These are phyloP conservation scores for Menidia beryllina DNA, from an alignment of 2,113 vertebrate species.

Conservation along the genomic window DNA sequence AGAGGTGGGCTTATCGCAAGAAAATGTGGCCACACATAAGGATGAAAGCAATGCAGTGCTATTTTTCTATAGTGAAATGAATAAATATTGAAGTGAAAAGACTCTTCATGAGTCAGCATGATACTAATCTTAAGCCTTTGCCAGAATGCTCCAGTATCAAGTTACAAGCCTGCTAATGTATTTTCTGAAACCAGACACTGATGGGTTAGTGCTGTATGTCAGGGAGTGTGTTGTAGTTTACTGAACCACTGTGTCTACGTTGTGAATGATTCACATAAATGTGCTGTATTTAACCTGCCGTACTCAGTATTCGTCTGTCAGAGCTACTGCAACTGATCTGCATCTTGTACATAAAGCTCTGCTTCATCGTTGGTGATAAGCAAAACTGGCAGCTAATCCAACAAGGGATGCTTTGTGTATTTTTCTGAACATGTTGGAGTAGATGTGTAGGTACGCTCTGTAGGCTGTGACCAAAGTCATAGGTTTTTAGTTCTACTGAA, in stretches of 20 bases:
- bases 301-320: not conserved
- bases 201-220: conserved; percentile 8
- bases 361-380: not conserved
- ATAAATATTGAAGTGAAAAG: not conserved
- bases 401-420: not conserved
- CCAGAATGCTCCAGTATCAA: conserved; percentile 27
- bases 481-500: not conserved
- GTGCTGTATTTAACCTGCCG: conserved; percentile 6
- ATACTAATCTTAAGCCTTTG: not conserved
- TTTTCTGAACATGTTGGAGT: too few relatives aligned
- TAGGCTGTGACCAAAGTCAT: not conserved
- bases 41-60: not conserved
- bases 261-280: not conserved
- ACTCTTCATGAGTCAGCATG: conserved; percentile 36
- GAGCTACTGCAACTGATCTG: conserved; percentile 17
- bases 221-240: conserved; percentile 18
- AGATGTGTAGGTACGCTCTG: too few relatives aligned
- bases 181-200: conserved; percentile 30
- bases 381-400: not conserved
- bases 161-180: conserved; percentile 44
- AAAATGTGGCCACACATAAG: not conserved
- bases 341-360: not conserved
- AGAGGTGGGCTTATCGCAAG: not conserved
- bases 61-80: not conserved
- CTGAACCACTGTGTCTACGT: not conserved